These are phyloP conservation scores for Cavia porcellus DNA, from an alignment of 2,113 vertebrate genomes.

Conservation along the genomic window DNA sequence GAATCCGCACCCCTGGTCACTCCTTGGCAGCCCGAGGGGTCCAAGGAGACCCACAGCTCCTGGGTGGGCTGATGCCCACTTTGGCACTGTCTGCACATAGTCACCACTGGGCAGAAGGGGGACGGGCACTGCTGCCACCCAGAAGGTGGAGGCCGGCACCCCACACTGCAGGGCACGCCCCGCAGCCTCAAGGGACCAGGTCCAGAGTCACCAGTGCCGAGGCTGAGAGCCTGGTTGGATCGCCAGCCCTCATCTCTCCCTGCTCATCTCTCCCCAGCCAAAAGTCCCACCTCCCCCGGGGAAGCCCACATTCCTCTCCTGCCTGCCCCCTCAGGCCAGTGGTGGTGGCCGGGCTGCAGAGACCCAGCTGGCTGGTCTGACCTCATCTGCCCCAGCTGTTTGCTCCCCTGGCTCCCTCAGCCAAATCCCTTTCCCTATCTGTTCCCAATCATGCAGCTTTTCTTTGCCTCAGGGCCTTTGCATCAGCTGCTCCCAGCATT, in stretches of 20 bases:
- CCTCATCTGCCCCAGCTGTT: neutral
- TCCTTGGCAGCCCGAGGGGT: neutral
- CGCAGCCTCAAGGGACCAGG: fast-evolving
- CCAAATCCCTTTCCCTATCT: neutral
- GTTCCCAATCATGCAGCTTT: neutral
- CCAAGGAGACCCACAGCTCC: neutral
- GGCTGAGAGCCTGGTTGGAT: neutral
- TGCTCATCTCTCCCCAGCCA: neutral
- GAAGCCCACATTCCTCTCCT: neutral
- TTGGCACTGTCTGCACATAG: neutral
- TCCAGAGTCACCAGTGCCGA: too few relatives aligned
- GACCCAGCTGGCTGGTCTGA: neutral
- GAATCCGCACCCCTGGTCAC: fast-evolving
- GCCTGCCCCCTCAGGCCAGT: neutral
- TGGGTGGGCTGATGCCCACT: neutral
- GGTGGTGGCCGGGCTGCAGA: neutral
- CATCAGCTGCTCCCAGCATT: neutral
- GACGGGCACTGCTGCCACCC: neutral
- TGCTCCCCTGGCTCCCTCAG: neutral
- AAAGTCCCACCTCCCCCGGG: neutral
- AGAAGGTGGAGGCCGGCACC: neutral
- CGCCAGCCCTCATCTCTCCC: neutral
- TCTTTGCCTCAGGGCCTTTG: slow-evolving; percentile 32
- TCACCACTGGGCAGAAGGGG: neutral
- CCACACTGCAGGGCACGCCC: neutral